phyloP scores from a whole-genome alignment of 2,888 invertebrate genomes.

The Orchestes rusci region DNA sequence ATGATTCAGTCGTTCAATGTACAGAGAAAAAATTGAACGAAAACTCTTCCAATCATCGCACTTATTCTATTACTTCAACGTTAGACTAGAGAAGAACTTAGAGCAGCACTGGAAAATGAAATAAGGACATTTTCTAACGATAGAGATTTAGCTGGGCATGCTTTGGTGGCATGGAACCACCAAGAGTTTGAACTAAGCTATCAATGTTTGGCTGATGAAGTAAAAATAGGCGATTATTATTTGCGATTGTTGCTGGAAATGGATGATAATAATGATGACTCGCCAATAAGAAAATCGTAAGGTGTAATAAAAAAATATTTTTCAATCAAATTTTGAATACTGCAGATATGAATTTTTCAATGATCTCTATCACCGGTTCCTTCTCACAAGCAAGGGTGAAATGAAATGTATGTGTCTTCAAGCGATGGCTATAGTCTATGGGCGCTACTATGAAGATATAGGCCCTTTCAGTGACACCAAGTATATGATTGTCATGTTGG shows the following conservation, averaged over 20 bases:
- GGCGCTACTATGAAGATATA: slow-evolving; percentile 92
- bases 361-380: slow-evolving; percentile 94
- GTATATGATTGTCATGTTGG: slow-evolving; percentile 91
- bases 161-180: slow-evolving; percentile 94
- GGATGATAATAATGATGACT: slow-evolving; percentile 68
- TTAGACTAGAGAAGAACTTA: slow-evolving; percentile 94
- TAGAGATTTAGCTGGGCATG: slow-evolving; percentile 76
- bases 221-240: slow-evolving; percentile 98
- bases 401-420: slow-evolving; percentile 98
- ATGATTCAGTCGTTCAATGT: no score
- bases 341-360: slow-evolving; percentile 92
- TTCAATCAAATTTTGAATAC: slow-evolving; percentile 22
- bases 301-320: slow-evolving; percentile 34
- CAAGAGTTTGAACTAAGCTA: slow-evolving; percentile 94
- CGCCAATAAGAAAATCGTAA: slow-evolving; percentile 86
- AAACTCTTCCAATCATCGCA: no score
- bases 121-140: slow-evolving; percentile 83
- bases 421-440: slow-evolving; percentile 97
- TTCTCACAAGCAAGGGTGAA: slow-evolving; percentile 84
- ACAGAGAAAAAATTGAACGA: no score
- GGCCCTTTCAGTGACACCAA: slow-evolving; percentile 96
- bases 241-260: slow-evolving; percentile 89
- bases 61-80: no score
- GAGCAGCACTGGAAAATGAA: slow-evolving; percentile 88
- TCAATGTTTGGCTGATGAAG: slow-evolving; percentile 90